phyloP scores from a whole-genome alignment of 1,140 invertebrate genomes.

The Bombus terrestris region DNA sequence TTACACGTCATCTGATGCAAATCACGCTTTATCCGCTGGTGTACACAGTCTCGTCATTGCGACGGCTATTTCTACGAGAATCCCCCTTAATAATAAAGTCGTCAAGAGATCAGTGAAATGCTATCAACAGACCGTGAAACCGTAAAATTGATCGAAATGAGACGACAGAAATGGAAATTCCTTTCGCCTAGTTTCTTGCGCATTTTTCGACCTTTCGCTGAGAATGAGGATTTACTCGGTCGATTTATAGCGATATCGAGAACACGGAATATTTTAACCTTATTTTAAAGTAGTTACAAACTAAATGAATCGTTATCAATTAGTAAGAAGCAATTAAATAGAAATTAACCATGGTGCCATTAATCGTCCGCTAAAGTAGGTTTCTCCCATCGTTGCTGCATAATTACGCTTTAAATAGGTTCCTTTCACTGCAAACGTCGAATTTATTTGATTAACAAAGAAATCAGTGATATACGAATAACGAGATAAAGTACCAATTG shows the following conservation, averaged over 20 bases:
- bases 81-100: neutral
- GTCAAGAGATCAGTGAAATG: neutral
- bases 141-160: conserved; percentile 6
- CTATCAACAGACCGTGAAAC: neutral
- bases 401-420: neutral
- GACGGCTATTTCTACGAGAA: neutral
- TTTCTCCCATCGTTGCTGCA: neutral
- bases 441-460: neutral
- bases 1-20: conserved; percentile 42
- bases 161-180: conserved; percentile 20
- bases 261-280: neutral
- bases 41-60: neutral
- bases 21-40: neutral
- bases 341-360: neutral
- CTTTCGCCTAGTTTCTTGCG: conserved; percentile 8
- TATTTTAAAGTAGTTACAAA: neutral
- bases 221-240: neutral
- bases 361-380: neutral
- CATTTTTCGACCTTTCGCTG: neutral
- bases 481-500: neutral
- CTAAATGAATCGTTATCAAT: neutral
- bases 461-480: neutral
- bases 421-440: neutral
- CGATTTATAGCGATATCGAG: neutral
- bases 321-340: neutral